Base-by-base conservation (phyloP, 2,888 invertebrate genomes). In the Lepidochrysops patricia region DNA sequence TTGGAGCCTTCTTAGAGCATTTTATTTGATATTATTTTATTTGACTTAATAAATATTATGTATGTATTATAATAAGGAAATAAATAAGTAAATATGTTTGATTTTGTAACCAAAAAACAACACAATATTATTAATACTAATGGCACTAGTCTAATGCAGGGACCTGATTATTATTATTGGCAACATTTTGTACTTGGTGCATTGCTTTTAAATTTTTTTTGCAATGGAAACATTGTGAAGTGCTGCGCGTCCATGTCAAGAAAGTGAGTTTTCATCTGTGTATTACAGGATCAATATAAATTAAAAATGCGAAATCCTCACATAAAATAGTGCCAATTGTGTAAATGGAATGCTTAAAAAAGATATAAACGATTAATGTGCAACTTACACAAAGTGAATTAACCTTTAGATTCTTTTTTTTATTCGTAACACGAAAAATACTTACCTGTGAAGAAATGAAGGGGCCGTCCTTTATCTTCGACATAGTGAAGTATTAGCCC, bases 181-280 rank as follows among this genome's bases (percentile, higher is more conserved):
- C 43, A 23, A 43, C 9, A 43, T 43, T 37, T 5, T 43, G 5
- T 15, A 43, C 37, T 43, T 43, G 37, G 15, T 9, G 4, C 4
- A 23, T 19, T 19, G 9, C 19, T 5, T 13, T 52, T 37, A 62
- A 68, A 68, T 67, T 67, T 62, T 35, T 61, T 61, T 58, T 57
- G 29, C 19, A 19, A 34, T 72, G 75, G 86, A 77, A 83, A 82
- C 78, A 75, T 70, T 62, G 23, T 67, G 74, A 74, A 74, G 76
- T 80, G 75, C 84, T 84, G 86, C 85, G 88, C 88, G 88, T 88
- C 88, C 87, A 81, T 87, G 86, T 83, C 86, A 86, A 80, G 82
- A 75, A 75, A 79, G 74, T 72, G 69, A 69, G 66, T 66, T 77
- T 78, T 78, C 77, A 73, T 81, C 77, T 80, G 78, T 79, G 78